Percentiles rank a stretch among this genome's conserved stretches.
These are phyloP conservation scores for Lithobates pipiens DNA, from an alignment of 2,797 vertebrate genomes.

Conservation along the genomic window DNA sequence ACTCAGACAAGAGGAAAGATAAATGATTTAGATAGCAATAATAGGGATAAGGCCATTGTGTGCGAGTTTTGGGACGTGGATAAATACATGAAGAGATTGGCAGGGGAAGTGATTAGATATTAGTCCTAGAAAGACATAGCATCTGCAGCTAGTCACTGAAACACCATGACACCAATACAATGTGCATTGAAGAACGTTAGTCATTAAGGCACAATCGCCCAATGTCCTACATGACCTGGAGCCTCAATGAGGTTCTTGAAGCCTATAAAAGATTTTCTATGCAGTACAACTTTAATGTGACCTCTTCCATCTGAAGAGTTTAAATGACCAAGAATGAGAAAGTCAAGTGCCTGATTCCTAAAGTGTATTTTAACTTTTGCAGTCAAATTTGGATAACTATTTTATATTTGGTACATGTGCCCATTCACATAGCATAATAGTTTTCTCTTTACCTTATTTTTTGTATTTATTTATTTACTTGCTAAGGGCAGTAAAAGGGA, in stretches of 20 bases:
- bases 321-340: no score
- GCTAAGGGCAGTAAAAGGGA: no score
- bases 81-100: slow-evolving; percentile 43
- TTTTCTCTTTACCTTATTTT: no score
- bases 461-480: no score
- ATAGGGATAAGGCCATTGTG: slow-evolving; percentile 49
- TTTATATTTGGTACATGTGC: no score
- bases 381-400: no score
- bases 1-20: slow-evolving; percentile 51
- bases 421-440: no score
- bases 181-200: background rate
- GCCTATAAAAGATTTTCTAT: background rate
- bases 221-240: background rate
- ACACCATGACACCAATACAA: background rate
- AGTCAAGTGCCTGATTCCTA: no score
- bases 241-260: background rate
- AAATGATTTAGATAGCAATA: slow-evolving; percentile 53
- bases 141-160: background rate
- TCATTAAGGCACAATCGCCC: background rate
- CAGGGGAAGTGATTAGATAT: slow-evolving; percentile 43
- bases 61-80: slow-evolving; percentile 33
- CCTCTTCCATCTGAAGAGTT: no score
- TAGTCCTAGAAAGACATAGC: slow-evolving; percentile 19
- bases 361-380: no score
- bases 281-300: background rate